phyloP scores from a whole-genome alignment of 2,888 invertebrate species.

The Eubasilissa splendida region DNA sequence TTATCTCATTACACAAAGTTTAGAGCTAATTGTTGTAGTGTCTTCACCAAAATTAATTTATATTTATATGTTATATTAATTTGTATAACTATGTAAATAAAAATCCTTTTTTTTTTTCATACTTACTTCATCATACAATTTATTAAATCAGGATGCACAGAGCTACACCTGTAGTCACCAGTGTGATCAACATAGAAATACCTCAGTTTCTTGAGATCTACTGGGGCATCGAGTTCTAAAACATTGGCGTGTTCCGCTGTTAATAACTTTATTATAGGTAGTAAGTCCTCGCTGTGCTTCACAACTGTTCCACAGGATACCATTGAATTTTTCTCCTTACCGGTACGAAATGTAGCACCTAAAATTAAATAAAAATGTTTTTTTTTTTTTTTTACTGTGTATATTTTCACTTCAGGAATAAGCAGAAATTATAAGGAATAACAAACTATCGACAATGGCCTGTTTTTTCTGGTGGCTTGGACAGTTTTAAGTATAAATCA shows the following conservation, averaged over 20 bases:
- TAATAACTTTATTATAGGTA: conserved; percentile 81
- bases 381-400: too few relatives aligned
- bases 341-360: conserved; percentile 82
- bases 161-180: conserved; percentile 81
- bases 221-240: conserved; percentile 74
- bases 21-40: too few relatives aligned
- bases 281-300: conserved; percentile 84
- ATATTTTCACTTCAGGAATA: too few relatives aligned
- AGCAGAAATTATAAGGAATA: too few relatives aligned
- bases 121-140: conserved; percentile 74
- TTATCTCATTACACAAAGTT: too few relatives aligned
- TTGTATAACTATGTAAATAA: background rate
- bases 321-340: conserved; percentile 82
- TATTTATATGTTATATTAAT: background rate
- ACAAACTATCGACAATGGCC: too few relatives aligned
- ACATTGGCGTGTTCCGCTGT: conserved; percentile 70
- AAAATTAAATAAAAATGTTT: conserved; percentile 44
- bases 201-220: conserved; percentile 78
- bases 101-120: too few relatives aligned
- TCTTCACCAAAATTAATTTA: too few relatives aligned
- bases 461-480: too few relatives aligned
- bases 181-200: conserved; percentile 85
- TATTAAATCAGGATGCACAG: conserved; percentile 79
- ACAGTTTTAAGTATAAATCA: too few relatives aligned
- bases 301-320: conserved; percentile 88